Evolutionary conservation across 2,797 vertebrate species (phyloP), one percentile per base, ranked within the genome.

Genomic region (Carcharodon carcharias): DNA sequence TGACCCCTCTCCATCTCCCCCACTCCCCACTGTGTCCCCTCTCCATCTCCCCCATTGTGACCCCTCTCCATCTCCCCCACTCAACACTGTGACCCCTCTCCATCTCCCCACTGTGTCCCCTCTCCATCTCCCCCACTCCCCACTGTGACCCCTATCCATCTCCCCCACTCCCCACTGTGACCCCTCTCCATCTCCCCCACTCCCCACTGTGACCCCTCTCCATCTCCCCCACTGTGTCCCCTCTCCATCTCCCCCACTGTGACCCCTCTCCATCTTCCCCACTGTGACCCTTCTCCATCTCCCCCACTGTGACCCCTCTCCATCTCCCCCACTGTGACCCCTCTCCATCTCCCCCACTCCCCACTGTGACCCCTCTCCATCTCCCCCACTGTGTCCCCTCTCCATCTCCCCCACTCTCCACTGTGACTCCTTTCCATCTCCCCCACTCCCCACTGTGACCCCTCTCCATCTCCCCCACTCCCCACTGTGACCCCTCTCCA

Each of bases 301-400:
- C n/a, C n/a, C n/a, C n/a, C 45, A 50, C 45, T 50, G n/a, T n/a
- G n/a, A n/a, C n/a, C n/a, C 21, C 31, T 82, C 96, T 96, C 80
- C 96, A 40, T 9, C 4, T 0, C 26, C 26, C 26, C 3, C 4
- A 2, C 1, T 14, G 18, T 45, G 45, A 50, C 45, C 56, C 7
- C 31, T 58, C 40, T 11, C 23, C 31, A 0, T 23, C 45, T 2
- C 65, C 67, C 65, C 16, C 45, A 16, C 12, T 50, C 63, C 14
- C 63, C 63, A 65, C 12, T 18, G 12, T 65, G 45, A 1, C 63
- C 14, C 3, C 69, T 28, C 96, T 56, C 50, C n/a, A 2, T n/a
- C 12, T 21, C 69, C 69, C 69, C 69, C 26, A 3, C 4, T 18
- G 7, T 65, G 63, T 16, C 63, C 63, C 2, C 63, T n/a, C n/a